These are phyloP conservation scores for Craterocephalus amniculus DNA, from an alignment of 2,797 vertebrate species.

Conservation along the genomic window DNA sequence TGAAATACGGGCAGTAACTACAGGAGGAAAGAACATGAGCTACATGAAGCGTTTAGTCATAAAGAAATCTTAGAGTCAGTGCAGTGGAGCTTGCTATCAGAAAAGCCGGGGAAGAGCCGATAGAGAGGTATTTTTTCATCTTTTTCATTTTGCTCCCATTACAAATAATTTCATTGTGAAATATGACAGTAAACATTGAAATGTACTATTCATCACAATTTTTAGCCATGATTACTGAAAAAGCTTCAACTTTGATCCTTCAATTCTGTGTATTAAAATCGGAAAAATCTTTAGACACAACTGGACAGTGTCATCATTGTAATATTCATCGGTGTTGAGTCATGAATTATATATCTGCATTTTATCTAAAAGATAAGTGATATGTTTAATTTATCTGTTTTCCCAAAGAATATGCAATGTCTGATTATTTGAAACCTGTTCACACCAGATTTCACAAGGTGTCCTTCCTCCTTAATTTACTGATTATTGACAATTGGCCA, in stretches of 20 bases:
- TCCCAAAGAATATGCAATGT: background rate
- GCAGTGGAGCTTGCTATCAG: slow-evolving; percentile 46
- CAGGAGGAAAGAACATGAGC: slow-evolving; percentile 37
- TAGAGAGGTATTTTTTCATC: slow-evolving; percentile 10
- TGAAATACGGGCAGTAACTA: slow-evolving; percentile 43
- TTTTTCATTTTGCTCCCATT: slow-evolving; percentile 12
- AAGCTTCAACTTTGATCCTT: background rate
- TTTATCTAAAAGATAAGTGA: background rate
- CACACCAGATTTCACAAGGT: background rate
- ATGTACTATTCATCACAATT: slow-evolving; percentile 22
- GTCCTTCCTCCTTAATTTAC: background rate
- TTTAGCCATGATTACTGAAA: slow-evolving; percentile 16
- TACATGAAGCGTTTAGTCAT: slow-evolving; percentile 54
- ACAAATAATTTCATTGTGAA: slow-evolving; percentile 34
- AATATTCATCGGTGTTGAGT: background rate
- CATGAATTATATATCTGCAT: background rate
- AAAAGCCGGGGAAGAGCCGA: slow-evolving; percentile 13
- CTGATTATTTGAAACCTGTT: background rate
- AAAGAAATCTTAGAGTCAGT: slow-evolving; percentile 40
- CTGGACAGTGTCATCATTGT: background rate
- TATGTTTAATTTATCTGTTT: background rate
- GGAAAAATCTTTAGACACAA: background rate
- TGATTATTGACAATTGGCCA: background rate
- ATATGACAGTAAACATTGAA: slow-evolving; percentile 5
- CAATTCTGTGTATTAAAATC: background rate